Conservation (phyloP, 2,113 vertebrate species). For the Sinosuthora webbiana region DNA sequence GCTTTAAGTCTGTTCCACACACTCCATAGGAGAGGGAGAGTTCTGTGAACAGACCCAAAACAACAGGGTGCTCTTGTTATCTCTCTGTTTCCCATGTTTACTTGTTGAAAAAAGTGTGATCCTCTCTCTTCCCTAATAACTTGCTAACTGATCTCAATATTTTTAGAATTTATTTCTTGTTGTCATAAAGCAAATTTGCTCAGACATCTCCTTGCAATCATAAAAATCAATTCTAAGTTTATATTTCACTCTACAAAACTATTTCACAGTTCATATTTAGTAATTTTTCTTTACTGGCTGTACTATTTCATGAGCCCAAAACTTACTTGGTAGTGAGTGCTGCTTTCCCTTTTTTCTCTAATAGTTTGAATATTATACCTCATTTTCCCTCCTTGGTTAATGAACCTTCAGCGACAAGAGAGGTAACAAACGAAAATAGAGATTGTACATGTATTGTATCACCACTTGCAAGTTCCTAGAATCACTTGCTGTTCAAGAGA, state of each 20-base stretch:
- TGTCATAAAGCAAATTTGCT: not conserved
- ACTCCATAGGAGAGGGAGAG: not conserved
- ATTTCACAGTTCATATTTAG: not conserved
- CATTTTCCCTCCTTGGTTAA: not conserved
- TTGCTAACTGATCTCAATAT: not conserved
- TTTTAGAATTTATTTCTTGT: not conserved
- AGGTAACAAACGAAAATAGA: not conserved
- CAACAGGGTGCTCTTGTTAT: not conserved
- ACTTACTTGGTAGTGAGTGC: not conserved
- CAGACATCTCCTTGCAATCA: not conserved
- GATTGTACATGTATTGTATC: not conserved
- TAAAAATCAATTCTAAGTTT: not conserved
- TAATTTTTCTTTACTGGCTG: not conserved
- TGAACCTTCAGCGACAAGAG: not conserved
- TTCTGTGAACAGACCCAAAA: not conserved
- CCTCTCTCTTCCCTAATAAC: not conserved
- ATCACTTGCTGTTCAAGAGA: not conserved
- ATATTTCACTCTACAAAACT: not conserved
- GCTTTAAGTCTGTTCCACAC: not conserved
- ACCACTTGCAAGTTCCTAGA: not conserved
- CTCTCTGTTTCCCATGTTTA: not conserved
- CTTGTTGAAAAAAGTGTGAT: not conserved
- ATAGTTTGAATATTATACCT: not conserved
- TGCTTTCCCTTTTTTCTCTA: not conserved
- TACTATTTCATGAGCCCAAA: not conserved